Evolutionary conservation across 2,888 invertebrate genomes (phyloP).

Genomic region (Lithophane semibrunnea): DNA sequence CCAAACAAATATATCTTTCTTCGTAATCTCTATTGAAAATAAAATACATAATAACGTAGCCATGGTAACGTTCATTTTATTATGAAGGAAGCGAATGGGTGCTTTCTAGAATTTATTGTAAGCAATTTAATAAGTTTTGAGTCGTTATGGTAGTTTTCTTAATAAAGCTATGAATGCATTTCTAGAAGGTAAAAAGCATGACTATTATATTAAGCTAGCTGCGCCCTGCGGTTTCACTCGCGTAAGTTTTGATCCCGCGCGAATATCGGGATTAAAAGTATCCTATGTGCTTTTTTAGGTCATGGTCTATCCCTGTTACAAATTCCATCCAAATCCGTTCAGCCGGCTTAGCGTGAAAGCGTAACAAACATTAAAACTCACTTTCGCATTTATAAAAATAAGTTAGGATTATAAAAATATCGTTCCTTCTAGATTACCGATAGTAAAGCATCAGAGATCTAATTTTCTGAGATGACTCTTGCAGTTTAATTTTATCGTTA

Average conservation of each 20-base stretch:
- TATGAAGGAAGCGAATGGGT: constrained; percentile 60
- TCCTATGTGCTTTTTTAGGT: no score
- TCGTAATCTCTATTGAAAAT: constrained; percentile 42
- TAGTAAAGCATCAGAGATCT: constrained; percentile 12
- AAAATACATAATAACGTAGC: constrained; percentile 50
- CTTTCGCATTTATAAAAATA: no score
- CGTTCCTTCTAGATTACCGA: not conserved
- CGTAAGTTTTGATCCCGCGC: no score
- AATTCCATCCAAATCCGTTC: no score
- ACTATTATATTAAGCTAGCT: not conserved
- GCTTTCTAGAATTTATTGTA: constrained; percentile 62
- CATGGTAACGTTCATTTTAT: constrained; percentile 50
- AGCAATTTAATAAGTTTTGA: constrained; percentile 62
- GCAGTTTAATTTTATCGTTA: constrained; percentile 30
- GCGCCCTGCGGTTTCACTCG: no score
- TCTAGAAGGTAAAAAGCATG: constrained; percentile 5
- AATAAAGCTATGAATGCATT: constrained; percentile 50
- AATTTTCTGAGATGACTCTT: constrained; percentile 13
- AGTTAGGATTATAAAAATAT: not conserved
- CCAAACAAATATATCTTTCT: constrained; percentile 1
- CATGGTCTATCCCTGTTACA: no score
- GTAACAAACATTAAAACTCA: no score
- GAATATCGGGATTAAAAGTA: no score
- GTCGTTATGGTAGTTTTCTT: constrained; percentile 52
- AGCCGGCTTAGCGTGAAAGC: no score